Percentiles rank a stretch among this genome's conserved stretches.
These are phyloP conservation scores for Napeogenes inachia DNA, from an alignment of 2,888 invertebrate genomes.

Conservation along the genomic window DNA sequence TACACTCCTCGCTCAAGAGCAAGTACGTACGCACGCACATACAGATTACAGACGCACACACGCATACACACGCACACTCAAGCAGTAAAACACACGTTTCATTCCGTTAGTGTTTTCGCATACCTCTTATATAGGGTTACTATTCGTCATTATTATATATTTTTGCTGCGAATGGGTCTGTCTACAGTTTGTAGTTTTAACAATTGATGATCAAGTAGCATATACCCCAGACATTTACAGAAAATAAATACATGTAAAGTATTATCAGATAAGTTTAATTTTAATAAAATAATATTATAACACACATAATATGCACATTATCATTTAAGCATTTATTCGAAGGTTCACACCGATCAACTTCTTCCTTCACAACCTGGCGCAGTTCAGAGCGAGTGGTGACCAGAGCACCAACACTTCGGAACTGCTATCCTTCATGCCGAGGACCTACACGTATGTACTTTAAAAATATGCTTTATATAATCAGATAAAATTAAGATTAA, in stretches of 20 bases:
- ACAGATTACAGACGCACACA: too few relatives aligned
- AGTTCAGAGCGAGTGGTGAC: constrained; percentile 93
- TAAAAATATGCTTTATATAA: background rate
- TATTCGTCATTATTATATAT: too few relatives aligned
- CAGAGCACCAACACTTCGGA: constrained; percentile 83
- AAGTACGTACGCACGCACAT: constrained; percentile 48
- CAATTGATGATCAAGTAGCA: too few relatives aligned
- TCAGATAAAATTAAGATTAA: too few relatives aligned
- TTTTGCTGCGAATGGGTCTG: too few relatives aligned
- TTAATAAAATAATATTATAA: background rate
- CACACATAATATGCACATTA: background rate
- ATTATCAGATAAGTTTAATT: too few relatives aligned
- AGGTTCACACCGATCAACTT: constrained; percentile 97
- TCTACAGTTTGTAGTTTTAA: too few relatives aligned
- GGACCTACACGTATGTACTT: constrained; percentile 90
- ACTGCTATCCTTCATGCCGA: constrained; percentile 94
- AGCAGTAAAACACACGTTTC: background rate
- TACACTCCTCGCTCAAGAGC: constrained; percentile 93
- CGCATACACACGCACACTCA: background rate
- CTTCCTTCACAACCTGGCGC: constrained; percentile 97
- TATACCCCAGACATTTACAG: too few relatives aligned
- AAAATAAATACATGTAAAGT: too few relatives aligned
- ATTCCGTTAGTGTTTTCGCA: too few relatives aligned
- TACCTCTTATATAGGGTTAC: too few relatives aligned
- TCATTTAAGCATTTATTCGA: constrained; percentile 12